Evolutionary conservation across 1,140 invertebrate genomes (phyloP), one percentile per base, ranked within the genome.

Genomic region (Thalassaphorura encarpata): DNA sequence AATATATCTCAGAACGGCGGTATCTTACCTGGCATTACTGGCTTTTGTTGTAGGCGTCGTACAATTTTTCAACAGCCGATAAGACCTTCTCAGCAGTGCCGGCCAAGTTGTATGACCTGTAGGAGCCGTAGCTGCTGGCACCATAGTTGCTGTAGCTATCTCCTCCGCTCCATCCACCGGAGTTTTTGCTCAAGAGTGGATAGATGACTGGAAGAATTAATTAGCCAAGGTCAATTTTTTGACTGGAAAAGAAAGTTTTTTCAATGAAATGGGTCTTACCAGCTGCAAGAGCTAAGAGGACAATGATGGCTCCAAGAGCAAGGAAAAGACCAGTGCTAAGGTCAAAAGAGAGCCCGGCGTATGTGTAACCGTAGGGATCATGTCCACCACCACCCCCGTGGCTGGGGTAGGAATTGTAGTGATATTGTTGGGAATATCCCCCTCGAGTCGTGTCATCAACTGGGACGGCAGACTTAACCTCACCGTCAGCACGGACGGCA

Each of bases 321-420:
- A 66, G 51, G 62, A 66, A 64, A 31, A 66, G 59, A 42, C 64
- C 64, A 48, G 64, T 66, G 59, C 54, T 58, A 13, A 66, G 51
- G 42, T 66, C 64, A 39, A 63, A 63, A 18, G 61, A 63, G 50
- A 63, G 58, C 43, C 64, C 64, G 46, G 64, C 64, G 23, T 63
- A 63, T 29, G 64, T 64, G 62, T 66, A 66, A 21, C 64, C 64
- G 64, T 66, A 66, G 56, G 64, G 61, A 48, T 66, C 64, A 47
- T 66, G 64, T 21, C 59, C 59, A 28, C 50, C 46, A 28, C 56
- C 46, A 19, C 31, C 27, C 6, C 21, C 16, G 8, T 48, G 46
- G n/a, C 15, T 8, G 19, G 61, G 61, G 52, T 62, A 62, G n/a
- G 57, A 56, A 52, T 60, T 62, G 63, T 65, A 65, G 53, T 63